Conservation (phyloP, 2,113 vertebrate genomes). For the Charina bottae region DNA sequence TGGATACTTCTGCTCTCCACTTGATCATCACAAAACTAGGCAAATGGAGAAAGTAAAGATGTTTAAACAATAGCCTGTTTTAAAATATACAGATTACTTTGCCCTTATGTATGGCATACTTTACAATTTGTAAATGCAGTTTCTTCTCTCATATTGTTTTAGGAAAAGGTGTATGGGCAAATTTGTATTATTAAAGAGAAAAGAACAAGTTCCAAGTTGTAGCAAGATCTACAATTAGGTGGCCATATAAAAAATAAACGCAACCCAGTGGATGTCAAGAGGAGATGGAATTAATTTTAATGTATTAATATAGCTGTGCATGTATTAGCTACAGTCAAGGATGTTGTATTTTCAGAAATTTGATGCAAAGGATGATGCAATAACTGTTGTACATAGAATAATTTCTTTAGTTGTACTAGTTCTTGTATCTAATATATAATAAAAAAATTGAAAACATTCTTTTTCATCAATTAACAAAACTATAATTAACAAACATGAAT, state of each 20-base stretch:
- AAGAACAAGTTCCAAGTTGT: background rate
- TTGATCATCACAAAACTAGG: background rate
- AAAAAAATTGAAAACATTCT: background rate
- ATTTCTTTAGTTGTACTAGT: background rate
- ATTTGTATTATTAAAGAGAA: background rate
- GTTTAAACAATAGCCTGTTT: background rate
- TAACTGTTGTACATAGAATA: background rate
- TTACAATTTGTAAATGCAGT: background rate
- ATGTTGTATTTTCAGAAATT: background rate
- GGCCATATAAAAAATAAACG: background rate
- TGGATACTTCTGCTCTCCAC: background rate
- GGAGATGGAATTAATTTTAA: background rate
- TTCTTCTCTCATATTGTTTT: background rate
- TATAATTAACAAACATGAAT: background rate
- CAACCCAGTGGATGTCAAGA: background rate
- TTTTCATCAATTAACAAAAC: conserved; percentile 17
- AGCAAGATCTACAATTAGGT: background rate
- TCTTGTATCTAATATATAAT: background rate
- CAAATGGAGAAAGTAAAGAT: background rate
- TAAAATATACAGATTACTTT: background rate
- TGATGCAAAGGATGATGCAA: background rate
- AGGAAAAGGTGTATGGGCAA: background rate
- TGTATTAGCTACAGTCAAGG: background rate
- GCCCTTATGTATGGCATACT: background rate
- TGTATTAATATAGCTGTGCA: background rate